phyloP scores from a whole-genome alignment of 2,888 invertebrate genomes.

The Osmoderma eremita region DNA sequence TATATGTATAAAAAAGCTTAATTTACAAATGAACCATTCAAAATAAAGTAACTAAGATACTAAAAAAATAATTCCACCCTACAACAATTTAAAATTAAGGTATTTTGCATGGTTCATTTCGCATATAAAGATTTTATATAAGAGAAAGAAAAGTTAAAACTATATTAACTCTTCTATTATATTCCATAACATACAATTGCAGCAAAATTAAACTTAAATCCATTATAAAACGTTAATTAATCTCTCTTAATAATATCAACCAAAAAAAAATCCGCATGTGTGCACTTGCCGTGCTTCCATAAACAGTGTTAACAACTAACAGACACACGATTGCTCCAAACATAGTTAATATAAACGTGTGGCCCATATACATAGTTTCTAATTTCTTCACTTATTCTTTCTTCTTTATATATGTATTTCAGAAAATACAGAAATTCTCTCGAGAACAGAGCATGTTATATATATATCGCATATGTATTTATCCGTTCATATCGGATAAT shows the following conservation, averaged over 20 bases:
- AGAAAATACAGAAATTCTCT: slow-evolving; percentile 52
- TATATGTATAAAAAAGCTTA: slow-evolving; percentile 1
- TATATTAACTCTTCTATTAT: background rate
- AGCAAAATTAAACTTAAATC: too few species aligned
- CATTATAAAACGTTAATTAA: slow-evolving; percentile 17
- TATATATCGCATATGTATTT: slow-evolving; percentile 5
- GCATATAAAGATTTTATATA: background rate
- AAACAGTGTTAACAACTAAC: slow-evolving; percentile 58
- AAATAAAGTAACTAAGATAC: slow-evolving; percentile 2
- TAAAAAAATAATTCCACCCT: too few species aligned
- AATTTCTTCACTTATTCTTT: too few species aligned
- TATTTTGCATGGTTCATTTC: slow-evolving; percentile 31
- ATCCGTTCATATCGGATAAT: too few species aligned
- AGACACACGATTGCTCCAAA: slow-evolving; percentile 65
- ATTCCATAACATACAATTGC: background rate
- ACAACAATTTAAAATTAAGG: too few species aligned
- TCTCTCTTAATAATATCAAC: slow-evolving; percentile 16
- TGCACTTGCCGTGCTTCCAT: slow-evolving; percentile 56
- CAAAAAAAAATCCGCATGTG: slow-evolving; percentile 46
- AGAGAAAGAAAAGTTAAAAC: background rate
- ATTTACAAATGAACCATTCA: slow-evolving; percentile 29
- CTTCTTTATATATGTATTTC: too few species aligned
- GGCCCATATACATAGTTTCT: slow-evolving; percentile 56
- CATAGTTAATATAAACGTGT: slow-evolving; percentile 59
- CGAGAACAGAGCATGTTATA: slow-evolving; percentile 59